Evolutionary conservation across 2,113 vertebrate genomes (phyloP), one percentile per base, ranked within the genome.

Genomic region (Gulo gulo): DNA sequence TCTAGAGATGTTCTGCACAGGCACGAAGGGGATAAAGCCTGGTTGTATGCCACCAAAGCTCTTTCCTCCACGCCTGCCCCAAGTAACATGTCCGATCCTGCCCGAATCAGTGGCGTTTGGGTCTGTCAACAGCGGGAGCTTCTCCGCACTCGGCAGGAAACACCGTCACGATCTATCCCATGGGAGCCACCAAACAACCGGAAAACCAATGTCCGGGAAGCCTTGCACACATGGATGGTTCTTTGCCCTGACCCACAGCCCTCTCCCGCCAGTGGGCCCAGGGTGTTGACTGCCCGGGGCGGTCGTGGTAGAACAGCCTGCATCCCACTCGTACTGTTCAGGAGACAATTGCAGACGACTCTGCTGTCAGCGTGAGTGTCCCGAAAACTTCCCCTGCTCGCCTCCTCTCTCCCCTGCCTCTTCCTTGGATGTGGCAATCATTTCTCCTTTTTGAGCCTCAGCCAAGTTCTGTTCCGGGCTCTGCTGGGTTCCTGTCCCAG

Each of bases 151-250:
- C 3, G 29, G 90, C 34, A 79, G 59, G 29, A 92, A 45, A 45
- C 7, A 84, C 13, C 26, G 20, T 23, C 12, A 18, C 0, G 8
- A 61, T 61, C 31, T 67, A 24, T 50, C n/a, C 61, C 55, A 20
- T 2, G 18, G 45, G 67, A 83, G 10, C 47, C 2, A 0, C 24
- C 24, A 26, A 63, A 34, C 42, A 6, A 7, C 34, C 7, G 8
- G 74, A 47, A 65, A 57, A 23, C 21, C 59, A 8, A 20, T 29
- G 2, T 67, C 29, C 0, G 0, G 16, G 55, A 76, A 29, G 73
- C 10, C 34, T 81, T 47, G 0, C 8, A 18, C 6, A 18, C 10
- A 7, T 11, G 1, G 0, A 1, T 16, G 3, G 3, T 11, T 16
- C 47, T 24, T 0, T 11, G 4, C 50, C 34, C 7, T 7, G 47